Conservation (phyloP, 2,888 invertebrate genomes). For the Dolichopus griseipennis region DNA sequence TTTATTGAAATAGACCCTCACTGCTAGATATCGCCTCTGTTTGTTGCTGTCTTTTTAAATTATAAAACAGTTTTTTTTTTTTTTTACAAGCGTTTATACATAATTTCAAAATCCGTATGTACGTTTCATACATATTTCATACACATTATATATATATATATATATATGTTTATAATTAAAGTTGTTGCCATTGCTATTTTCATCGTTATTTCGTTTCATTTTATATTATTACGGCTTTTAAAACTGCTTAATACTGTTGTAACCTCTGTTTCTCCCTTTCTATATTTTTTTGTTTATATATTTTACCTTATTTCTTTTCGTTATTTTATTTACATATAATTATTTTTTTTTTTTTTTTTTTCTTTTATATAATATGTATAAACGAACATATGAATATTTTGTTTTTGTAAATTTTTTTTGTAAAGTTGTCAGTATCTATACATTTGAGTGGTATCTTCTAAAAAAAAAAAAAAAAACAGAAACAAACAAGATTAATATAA, state of each 20-base stretch:
- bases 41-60: not conserved
- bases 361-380: too few relatives aligned
- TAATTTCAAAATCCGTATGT: too few relatives aligned
- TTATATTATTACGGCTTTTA: not conserved
- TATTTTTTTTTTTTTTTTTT: too few relatives aligned
- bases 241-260: too few relatives aligned
- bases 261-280: not conserved
- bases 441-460: not conserved
- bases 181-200: not conserved
- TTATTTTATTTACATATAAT: not conserved
- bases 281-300: not conserved
- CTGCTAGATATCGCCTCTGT: not conserved
- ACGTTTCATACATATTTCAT: too few relatives aligned
- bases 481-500: not conserved
- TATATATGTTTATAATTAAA: too few relatives aligned
- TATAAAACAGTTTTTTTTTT: too few relatives aligned
- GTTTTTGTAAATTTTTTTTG: not conserved
- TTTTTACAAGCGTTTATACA: too few relatives aligned
- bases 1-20: not conserved
- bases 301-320: not conserved
- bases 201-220: not conserved
- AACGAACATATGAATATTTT: not conserved
- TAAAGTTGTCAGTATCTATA: constrained; percentile 1
- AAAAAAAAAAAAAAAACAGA: not conserved
- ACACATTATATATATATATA: too few relatives aligned